Percentiles rank a stretch among this genome's conserved stretches.
Evolutionary conservation across 2,113 vertebrate species (phyloP).

Genomic region (Monopterus albus): DNA sequence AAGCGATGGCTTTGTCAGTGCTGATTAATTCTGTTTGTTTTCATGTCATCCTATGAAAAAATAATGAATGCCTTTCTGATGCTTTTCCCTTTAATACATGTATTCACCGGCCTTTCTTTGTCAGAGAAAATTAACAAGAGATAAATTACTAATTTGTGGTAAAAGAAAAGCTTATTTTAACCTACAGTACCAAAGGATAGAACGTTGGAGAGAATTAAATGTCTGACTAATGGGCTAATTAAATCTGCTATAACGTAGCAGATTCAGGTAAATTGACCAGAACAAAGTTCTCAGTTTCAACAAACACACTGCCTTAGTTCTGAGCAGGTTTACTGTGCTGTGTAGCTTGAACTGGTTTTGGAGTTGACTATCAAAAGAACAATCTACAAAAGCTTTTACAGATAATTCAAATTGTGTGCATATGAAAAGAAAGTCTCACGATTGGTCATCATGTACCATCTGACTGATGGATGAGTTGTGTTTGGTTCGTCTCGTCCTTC

Average conservation of each 20-base stretch:
- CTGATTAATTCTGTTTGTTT: conserved; percentile 12
- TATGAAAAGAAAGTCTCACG: neutral
- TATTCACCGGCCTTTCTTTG: neutral
- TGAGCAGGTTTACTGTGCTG: neutral
- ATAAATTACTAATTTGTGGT: conserved; percentile 6
- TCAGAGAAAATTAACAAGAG: neutral
- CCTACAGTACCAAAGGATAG: neutral
- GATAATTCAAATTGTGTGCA: neutral
- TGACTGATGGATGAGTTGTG: conserved; percentile 23
- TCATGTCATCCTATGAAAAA: neutral
- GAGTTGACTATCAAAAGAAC: neutral
- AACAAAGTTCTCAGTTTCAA: neutral
- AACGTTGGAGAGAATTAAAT: neutral
- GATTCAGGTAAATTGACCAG: neutral
- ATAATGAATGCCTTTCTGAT: conserved; percentile 18
- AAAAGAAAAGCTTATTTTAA: conserved; percentile 16
- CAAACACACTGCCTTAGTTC: neutral
- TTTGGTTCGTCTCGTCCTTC: neutral
- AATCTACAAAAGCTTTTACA: neutral
- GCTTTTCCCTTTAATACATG: neutral
- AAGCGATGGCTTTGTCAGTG: conserved; percentile 1
- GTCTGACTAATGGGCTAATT: conserved; percentile 31
- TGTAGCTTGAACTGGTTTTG: too few species aligned
- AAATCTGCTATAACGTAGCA: neutral
- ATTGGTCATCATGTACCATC: neutral